Evolutionary conservation across 2,888 invertebrate species (phyloP).

Genomic region (Zeuzera pyrina): DNA sequence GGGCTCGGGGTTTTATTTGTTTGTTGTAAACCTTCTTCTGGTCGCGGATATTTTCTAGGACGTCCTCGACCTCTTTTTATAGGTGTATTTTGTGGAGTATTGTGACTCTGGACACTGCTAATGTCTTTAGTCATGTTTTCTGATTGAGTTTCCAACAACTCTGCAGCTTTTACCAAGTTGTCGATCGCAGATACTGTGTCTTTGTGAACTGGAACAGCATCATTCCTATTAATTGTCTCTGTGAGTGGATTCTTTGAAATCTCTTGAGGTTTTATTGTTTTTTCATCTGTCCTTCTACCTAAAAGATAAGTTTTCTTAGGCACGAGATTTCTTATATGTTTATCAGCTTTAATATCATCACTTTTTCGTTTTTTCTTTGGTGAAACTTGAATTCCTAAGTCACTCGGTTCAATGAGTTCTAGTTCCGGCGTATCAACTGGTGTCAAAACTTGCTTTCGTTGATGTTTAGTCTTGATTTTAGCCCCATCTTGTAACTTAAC

Average conservation of each 20-base stretch:
- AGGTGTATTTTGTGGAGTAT: conserved; percentile 36
- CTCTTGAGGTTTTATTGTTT: conserved; percentile 18
- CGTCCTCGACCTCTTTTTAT: conserved; percentile 59
- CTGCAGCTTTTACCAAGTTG: conserved; percentile 62
- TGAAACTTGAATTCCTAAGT: conserved; percentile 43
- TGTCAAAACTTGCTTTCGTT: conserved; percentile 63
- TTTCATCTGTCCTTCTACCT: conserved; percentile 34
- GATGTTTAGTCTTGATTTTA: conserved; percentile 56
- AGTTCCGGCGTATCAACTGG: conserved; percentile 59
- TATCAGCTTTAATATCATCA: conserved; percentile 44
- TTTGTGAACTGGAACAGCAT: conserved; percentile 26
- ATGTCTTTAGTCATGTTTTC: conserved; percentile 18
- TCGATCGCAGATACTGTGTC: conserved; percentile 55
- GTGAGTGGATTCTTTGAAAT: conserved; percentile 22
- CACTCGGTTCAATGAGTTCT: conserved; percentile 57
- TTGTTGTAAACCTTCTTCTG: conserved; percentile 27
- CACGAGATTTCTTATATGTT: conserved; percentile 35
- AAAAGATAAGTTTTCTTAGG: conserved; percentile 60
- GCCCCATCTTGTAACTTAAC: conserved; percentile 36
- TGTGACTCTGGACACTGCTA: conserved; percentile 17
- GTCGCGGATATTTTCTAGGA: conserved; percentile 57
- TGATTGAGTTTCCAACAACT: conserved; percentile 54
- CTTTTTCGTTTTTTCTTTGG: conserved; percentile 53
- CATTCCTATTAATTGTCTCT: conserved; percentile 26
- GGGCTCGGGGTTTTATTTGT: conserved; percentile 36